Base-by-base conservation (phyloP, 2,888 invertebrate species). In the Sesia bembeciformis region DNA sequence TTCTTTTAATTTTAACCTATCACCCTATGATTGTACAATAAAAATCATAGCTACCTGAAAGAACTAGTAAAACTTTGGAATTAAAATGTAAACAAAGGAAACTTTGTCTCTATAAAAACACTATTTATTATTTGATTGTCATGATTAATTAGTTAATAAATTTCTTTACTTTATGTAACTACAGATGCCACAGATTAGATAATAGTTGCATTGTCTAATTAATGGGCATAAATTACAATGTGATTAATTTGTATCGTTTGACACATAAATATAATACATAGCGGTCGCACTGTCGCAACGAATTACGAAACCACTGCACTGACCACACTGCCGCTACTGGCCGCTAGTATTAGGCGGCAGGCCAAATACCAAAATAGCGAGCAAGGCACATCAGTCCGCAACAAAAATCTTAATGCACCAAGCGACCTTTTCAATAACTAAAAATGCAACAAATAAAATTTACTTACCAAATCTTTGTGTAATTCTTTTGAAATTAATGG, bases 391-490 rank as follows among this genome's bases (percentile, higher is more conserved):
- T 76, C 75, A 79, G 80, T 78, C 74, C 76, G 77, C 73, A 75
- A 84, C 85, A 78, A 82, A 84, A 83, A 80, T 81, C 70, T 74
- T 69, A 73, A 76, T 82, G 80, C 81, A 83, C 68, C 68, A 67
- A 72, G 66, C 78, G 81, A 84, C 80, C 83, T 83, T 82, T 74
- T 62, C 38, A 67, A 58, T 65, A 54, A 60, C 55, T 63, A 56
- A 49, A n/a, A 4, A 46, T n/a, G n/a, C 7, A 46, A 23, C 23
- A 53, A 53, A 54, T 51, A 42, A 52, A 57, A 52, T 55, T 53
- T 46, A 78, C 95, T 93, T 86, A 98, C 98, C 94, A 98, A 92
- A 90, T 98, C 98, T 91, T 96, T 97, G 83, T 98, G 98, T 60
- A 98, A 92, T 85, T 98, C 98, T 91, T 96, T 96, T 70, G 97